Evolutionary conservation across 2,888 invertebrate species (phyloP), one percentile per base, ranked within the genome.

Genomic region (Carcina quercana): DNA sequence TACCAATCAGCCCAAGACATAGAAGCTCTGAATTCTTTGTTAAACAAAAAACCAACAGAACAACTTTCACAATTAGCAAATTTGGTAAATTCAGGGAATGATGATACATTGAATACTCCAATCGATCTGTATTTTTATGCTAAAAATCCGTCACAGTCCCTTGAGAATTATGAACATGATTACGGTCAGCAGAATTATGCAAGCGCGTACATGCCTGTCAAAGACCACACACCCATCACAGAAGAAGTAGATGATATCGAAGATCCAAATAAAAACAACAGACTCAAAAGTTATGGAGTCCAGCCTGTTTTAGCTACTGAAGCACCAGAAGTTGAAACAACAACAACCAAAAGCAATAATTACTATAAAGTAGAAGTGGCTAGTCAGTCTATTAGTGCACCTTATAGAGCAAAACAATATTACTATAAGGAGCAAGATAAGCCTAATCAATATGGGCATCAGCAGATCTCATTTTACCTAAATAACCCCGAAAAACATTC

Each of bases 31-130:
- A 83, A 73, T 42, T 70, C 79, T 7, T 45, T 87, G 25, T 45
- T 87, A 10, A 75, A 75, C 1, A 85, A 86, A 50, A 61, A 66
- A 7, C 84, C 86, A 1, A 68, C 67, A 20, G 71, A 76, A 20
- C 87, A 87, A 43, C 47, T 87, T 6, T 59, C 78, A 30, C 80
- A 84, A 33, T 58, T 87, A 8, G 80, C 85, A 35, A 72, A 78
- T 25, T 48, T 87, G n/a, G 46, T 86, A 17, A 40, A 53, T n/a
- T 39, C 49, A n/a, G 40, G 42, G 1, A 47, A 50, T 5, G 19
- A 28, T 13, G 8, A 40, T 25, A 20, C 38, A 56, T 38, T 68
- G 5, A 57, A 73, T 15, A 59, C 58, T 1, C 76, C 80, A 2
- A 60, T 75, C 11, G 75, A 82, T 43, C 40, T 79, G 25, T 79